Evolutionary conservation across 2,797 vertebrate species (phyloP).

Genomic region (Chlorospingus semifuscus): DNA sequence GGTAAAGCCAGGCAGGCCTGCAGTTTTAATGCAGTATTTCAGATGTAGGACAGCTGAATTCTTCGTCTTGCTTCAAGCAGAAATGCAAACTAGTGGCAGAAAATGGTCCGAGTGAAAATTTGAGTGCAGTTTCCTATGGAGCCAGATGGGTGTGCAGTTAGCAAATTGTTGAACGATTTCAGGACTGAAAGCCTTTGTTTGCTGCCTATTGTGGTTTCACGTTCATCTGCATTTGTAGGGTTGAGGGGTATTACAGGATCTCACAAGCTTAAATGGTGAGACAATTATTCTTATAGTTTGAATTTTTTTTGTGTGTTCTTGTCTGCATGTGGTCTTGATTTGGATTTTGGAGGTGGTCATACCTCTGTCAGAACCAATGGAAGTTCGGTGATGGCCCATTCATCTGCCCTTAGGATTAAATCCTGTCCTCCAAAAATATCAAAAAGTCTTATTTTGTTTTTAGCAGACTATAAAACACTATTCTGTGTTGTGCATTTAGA

Average conservation of each 20-base stretch:
- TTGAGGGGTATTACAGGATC: not conserved
- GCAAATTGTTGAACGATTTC: not conserved
- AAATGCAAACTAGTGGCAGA: not conserved
- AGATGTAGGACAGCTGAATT: not conserved
- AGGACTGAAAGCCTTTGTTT: not conserved
- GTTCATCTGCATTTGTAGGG: not conserved
- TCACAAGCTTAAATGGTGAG: not conserved
- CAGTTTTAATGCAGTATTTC: not conserved
- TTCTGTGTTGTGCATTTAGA: not conserved
- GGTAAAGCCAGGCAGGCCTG: not conserved
- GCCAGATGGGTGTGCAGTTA: constrained; percentile 59
- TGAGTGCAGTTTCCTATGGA: constrained; percentile 26
- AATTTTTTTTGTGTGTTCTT: not conserved
- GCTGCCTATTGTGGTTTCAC: not conserved
- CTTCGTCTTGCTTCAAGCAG: not conserved
- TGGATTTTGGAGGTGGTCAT: not conserved
- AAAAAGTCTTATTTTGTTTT: not conserved
- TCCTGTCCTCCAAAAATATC: not conserved
- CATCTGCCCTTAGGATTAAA: not conserved
- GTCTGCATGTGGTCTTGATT: not conserved
- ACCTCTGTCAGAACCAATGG: not conserved
- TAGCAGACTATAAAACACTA: not conserved
- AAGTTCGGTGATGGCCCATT: not conserved
- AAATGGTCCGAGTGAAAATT: not conserved
- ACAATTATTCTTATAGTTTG: accelerated